Base-by-base conservation (phyloP, 2,888 invertebrate species). In the Zaprionus lineosus region DNA sequence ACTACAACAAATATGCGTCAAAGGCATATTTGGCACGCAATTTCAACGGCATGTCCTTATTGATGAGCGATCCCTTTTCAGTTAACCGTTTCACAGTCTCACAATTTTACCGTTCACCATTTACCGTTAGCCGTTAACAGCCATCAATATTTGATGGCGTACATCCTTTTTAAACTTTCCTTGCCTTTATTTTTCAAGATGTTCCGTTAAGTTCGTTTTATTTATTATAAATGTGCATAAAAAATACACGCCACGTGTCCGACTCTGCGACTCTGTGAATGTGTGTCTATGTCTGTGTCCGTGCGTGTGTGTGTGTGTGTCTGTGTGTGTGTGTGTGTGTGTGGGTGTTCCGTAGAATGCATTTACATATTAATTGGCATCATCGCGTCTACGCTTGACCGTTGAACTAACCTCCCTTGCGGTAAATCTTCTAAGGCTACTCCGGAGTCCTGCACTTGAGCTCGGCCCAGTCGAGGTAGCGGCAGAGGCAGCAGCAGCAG, bases 11-110 rank as follows among this genome's bases (percentile, higher is more conserved):
- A 78, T 47, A 65, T 73, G 77, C 69, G 74, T 65, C 69, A 73
- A 76, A 81, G 84, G 86, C 84, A 79, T 84, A 84, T 86, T 86
- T 84, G 78, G 77, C 82, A 76, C 73, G 61, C 77, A 65, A 63
- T 84, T 72, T 64, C 53, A 18, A 63, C 44, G 62, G 62, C 82
- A 34, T 64, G 66, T 73, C 66, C 64, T 65, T 71, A 86, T 86
- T 84, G 79, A 86, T 78, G 79, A 84, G 62, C 71, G 56, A 81
- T 76, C 78, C 82, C 74, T 75, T 84, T 61, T 58, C 77, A 51
- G 74, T 72, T 74, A 81, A 56, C 53, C 47, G 31, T 31, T n/a
- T n/a, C n/a, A n/a, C n/a, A n/a, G n/a, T n/a, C n/a, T n/a, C n/a
- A n/a, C n/a, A n/a, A n/a, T n/a, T 75, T 84, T 61, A 56, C 77